A percentile compares a stretch with the other conserved stretches of the same genome.
phyloP scores from a whole-genome alignment of 2,888 invertebrate species.

The Eupithecia vulgata region DNA sequence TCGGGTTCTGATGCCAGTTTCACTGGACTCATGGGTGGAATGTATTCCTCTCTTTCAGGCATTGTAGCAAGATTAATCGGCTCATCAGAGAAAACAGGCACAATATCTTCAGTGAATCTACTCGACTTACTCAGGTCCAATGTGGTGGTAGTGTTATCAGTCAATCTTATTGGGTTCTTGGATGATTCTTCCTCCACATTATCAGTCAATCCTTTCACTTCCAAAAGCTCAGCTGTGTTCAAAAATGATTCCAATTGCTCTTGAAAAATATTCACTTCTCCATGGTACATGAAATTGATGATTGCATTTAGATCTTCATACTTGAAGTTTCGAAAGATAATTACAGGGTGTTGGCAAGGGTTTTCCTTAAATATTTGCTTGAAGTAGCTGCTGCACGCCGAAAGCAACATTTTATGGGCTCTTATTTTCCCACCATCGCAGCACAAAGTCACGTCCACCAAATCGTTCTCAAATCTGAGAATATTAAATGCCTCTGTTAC shows the following conservation, averaged over 20 bases:
- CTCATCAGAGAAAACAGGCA: constrained; percentile 68
- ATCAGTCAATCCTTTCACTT: constrained; percentile 90
- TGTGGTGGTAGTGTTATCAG: constrained; percentile 66
- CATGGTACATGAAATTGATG: constrained; percentile 92
- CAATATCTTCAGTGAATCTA: constrained; percentile 62
- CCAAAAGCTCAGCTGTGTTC: constrained; percentile 89
- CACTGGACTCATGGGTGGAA: constrained; percentile 60
- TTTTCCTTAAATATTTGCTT: constrained; percentile 89
- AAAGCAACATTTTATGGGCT: constrained; percentile 93
- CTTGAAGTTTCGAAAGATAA: constrained; percentile 91
- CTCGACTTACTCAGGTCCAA: constrained; percentile 76
- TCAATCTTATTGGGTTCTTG: constrained; percentile 64
- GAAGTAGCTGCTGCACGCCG: constrained; percentile 93
- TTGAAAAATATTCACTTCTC: constrained; percentile 92
- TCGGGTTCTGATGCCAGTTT: constrained; percentile 58
- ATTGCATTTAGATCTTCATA: constrained; percentile 91
- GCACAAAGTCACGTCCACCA: constrained; percentile 93
- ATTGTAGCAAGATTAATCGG: constrained; percentile 78
- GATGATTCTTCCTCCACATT: constrained; percentile 77
- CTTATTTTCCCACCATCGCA: constrained; percentile 93
- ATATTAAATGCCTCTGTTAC: constrained; percentile 92
- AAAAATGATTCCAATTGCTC: constrained; percentile 91
- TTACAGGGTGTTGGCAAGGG: constrained; percentile 91
- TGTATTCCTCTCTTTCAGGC: constrained; percentile 70
- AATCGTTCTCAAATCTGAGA: constrained; percentile 86